phyloP scores from a whole-genome alignment of 2,888 invertebrate genomes.

The Callimorpha dominula region DNA sequence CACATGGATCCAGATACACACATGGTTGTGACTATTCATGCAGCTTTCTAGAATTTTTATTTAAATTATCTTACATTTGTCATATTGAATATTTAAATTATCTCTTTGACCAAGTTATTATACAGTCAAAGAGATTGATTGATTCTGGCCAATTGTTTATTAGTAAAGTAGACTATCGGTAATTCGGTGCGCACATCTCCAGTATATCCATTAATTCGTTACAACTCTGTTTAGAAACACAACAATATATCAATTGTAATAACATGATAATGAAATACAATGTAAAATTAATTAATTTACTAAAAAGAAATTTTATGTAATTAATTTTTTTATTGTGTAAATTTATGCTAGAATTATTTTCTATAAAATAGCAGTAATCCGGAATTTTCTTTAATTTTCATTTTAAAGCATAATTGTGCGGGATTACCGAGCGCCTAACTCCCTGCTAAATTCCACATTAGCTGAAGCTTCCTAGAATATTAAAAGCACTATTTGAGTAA shows the following conservation, averaged over 20 bases:
- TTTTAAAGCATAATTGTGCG: too few relatives aligned
- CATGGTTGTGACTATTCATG: constrained; percentile 64
- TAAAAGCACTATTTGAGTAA: too few relatives aligned
- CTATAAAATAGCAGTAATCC: too few relatives aligned
- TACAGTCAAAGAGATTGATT: not conserved
- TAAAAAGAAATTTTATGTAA: not conserved
- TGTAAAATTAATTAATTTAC: not conserved
- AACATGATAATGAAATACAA: not conserved
- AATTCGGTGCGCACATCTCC: not conserved
- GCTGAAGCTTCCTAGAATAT: too few relatives aligned
- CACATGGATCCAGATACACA: constrained; percentile 54
- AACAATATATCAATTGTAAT: not conserved
- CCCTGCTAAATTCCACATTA: not conserved
- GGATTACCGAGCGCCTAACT: not conserved
- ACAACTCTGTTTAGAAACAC: too few relatives aligned
- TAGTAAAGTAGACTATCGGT: not conserved
- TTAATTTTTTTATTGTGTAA: too few relatives aligned
- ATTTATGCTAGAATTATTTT: too few relatives aligned
- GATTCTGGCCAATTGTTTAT: not conserved
- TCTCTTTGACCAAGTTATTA: not conserved
- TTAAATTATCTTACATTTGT: not conserved
- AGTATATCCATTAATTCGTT: too few relatives aligned
- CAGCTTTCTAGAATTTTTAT: constrained; percentile 24
- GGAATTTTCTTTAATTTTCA: too few relatives aligned
- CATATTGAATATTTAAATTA: not conserved